A percentile compares a stretch with the other conserved stretches of the same genome.
Conservation (phyloP, 2,797 vertebrate genomes). For the Microctenopoma steveboyesi region DNA sequence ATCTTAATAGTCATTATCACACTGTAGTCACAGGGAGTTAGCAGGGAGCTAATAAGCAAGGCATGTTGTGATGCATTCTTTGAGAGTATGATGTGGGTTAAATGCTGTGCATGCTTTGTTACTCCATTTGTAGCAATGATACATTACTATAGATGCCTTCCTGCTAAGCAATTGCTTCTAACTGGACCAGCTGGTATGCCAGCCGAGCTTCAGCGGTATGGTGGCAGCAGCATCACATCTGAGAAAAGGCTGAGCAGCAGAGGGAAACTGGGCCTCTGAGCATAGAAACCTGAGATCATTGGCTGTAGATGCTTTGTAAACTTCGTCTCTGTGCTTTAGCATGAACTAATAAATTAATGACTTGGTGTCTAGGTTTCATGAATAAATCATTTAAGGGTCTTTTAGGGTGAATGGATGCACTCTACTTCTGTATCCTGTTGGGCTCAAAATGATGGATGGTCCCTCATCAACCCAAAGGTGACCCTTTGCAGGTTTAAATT, state of each 20-base stretch:
- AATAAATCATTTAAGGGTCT: slow-evolving; percentile 76
- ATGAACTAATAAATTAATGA: slow-evolving; percentile 78
- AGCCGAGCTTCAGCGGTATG: slow-evolving; percentile 54
- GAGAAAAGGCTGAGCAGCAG: slow-evolving; percentile 42
- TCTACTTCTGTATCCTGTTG: slow-evolving; percentile 25
- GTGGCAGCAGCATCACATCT: slow-evolving; percentile 44
- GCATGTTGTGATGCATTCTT: too few species aligned
- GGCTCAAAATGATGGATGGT: slow-evolving; percentile 3
- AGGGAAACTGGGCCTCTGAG: slow-evolving; percentile 41
- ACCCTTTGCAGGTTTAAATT: not conserved
- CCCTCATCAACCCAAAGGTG: not conserved
- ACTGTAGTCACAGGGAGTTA: too few species aligned
- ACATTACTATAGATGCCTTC: slow-evolving; percentile 50
- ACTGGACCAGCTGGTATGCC: slow-evolving; percentile 55
- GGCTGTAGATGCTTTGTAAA: slow-evolving; percentile 53
- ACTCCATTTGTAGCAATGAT: slow-evolving; percentile 13
- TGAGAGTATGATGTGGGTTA: too few species aligned
- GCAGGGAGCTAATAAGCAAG: too few species aligned
- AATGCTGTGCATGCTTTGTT: too few species aligned
- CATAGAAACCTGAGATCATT: slow-evolving; percentile 70
- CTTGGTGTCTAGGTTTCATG: slow-evolving; percentile 61
- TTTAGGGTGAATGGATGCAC: slow-evolving; percentile 37
- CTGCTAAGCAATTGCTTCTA: slow-evolving; percentile 50
- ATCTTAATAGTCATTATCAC: too few species aligned
- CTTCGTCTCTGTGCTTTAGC: slow-evolving; percentile 45